These are phyloP conservation scores for Phaonia tiefii DNA, from an alignment of 2,888 invertebrate genomes.

Conservation along the genomic window DNA sequence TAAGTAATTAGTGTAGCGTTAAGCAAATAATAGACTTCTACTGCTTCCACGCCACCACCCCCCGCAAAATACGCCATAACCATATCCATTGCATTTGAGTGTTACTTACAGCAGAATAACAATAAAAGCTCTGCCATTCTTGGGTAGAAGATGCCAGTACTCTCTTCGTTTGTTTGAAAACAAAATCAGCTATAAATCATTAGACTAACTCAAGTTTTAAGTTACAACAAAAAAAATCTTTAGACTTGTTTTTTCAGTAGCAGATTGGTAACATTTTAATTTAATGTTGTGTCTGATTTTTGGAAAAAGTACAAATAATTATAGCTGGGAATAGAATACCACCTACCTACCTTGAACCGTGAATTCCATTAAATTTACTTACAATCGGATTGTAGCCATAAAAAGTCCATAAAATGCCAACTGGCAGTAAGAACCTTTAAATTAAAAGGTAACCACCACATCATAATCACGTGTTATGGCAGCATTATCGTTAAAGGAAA, in stretches of 20 bases:
- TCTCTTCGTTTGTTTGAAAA: not conserved
- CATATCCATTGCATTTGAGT: slow-evolving; percentile 1
- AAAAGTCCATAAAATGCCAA: too few relatives aligned
- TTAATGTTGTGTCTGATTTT: too few relatives aligned
- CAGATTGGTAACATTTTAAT: too few relatives aligned
- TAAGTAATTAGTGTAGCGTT: slow-evolving; percentile 47
- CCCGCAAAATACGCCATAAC: not conserved
- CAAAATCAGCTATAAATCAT: slow-evolving; percentile 35
- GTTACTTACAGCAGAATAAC: not conserved
- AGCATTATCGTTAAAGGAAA: slow-evolving; percentile 72
- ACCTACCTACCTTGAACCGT: too few relatives aligned
- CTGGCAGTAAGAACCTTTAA: too few relatives aligned
- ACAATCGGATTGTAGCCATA: too few relatives aligned
- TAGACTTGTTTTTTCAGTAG: too few relatives aligned
- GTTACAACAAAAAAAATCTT: too few relatives aligned
- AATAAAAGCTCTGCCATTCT: not conserved
- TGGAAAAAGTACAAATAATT: too few relatives aligned
- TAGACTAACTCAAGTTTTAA: slow-evolving; percentile 49
- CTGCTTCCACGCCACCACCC: not conserved
- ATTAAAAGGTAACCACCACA: slow-evolving; percentile 74
- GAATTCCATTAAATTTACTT: too few relatives aligned
- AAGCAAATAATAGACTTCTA: slow-evolving; percentile 29
- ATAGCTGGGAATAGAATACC: too few relatives aligned
- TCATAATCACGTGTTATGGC: slow-evolving; percentile 77
- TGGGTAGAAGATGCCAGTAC: not conserved